Base-by-base conservation (phyloP, 2,797 vertebrate genomes). In the Poecilia wingei region DNA sequence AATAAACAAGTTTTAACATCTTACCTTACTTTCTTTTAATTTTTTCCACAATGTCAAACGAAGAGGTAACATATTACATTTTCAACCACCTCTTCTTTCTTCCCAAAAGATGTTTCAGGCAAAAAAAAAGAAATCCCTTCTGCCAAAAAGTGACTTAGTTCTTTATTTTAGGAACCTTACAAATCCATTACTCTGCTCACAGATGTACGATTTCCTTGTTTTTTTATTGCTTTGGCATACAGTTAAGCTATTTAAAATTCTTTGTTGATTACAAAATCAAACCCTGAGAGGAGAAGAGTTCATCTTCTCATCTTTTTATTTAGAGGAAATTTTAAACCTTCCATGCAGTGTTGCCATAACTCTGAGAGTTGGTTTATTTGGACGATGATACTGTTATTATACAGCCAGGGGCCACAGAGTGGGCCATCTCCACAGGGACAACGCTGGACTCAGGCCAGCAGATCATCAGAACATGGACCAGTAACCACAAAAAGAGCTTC, bases 401-500 rank as follows among this genome's bases (percentile, higher is more conserved):
- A 20, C 64, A 18, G 18, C 53, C 72, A 84, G 82, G 73, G 83
- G 59, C 75, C 74, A 57, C 80, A 73, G 80, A 82, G 78, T 79
- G 74, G 79, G 73, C 84, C 78, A 86, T 82, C 75, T 83, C 77
- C 28, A 2, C 28, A 61, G 61, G 61, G 61, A 66, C 6, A 49
- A 76, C 77, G 18, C 86, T 91, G 84, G 93, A 91, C 9, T 9
- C 7, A 12, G 41, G 84, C 93, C 93, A 93, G 81, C 71, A 43
- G 89, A 75, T 80, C 82, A 88, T 80, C 89, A 79, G 86, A 84
- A 85, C 80, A 92, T 88, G 90, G 89, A 77, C 88, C 88, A 88
- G 79, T 93, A 88, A 82, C 80, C 79, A 82, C 79, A 89, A 89
- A 89, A 84, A 89, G 84, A 87, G 88, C 80, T 82, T 70, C 78